Evolutionary conservation across 2,113 vertebrate genomes (phyloP), one percentile per base, ranked within the genome.

Genomic region (Hippocampus comes): DNA sequence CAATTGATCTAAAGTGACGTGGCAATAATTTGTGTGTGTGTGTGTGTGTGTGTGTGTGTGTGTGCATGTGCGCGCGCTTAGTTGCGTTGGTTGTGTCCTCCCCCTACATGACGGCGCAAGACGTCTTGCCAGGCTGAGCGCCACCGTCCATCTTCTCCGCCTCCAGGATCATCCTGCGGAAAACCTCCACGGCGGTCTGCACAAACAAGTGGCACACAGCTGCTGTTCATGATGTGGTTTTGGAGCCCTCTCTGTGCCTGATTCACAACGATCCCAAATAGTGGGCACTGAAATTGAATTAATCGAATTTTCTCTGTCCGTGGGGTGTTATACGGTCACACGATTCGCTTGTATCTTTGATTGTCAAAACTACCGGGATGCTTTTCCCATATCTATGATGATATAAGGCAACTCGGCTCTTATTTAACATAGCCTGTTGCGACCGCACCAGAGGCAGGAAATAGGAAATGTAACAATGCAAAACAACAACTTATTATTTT

Each of bases 81-180:
- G 59, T 8, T 30, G 1, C 59, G 17, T 61, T 17, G 15, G 14
- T 30, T 30, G 57, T 17, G 27, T 14, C 12, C 27, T 7, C 15
- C 82, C 78, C 82, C 91, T 93, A 99, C 97, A 99, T 99, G 92
- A 99, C 91, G 23, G 94, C 95, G 94, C 97, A 98, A 70, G 97
- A 95, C 59, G 95, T 94, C 91, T 98, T 97, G 79, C 95, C 95
- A 89, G 96, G 96, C 88, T 96, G 97, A 88, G 94, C 94, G 72
- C 95, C 95, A 76, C 97, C 96, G 46, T 99, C 97, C 5, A 97
- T 97, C 92, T 97, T 98, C 87, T 99, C 97, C 81, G 96, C 96
- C 91, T 99, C 97, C 94, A 97, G 91, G 94, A 99, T 99, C 96
- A 98, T 98, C 94, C 97, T 96, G 82, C 95, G 95, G 87, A 99